Evolutionary conservation across 2,888 invertebrate species (phyloP).

Genomic region (Ophion ventricosus): DNA sequence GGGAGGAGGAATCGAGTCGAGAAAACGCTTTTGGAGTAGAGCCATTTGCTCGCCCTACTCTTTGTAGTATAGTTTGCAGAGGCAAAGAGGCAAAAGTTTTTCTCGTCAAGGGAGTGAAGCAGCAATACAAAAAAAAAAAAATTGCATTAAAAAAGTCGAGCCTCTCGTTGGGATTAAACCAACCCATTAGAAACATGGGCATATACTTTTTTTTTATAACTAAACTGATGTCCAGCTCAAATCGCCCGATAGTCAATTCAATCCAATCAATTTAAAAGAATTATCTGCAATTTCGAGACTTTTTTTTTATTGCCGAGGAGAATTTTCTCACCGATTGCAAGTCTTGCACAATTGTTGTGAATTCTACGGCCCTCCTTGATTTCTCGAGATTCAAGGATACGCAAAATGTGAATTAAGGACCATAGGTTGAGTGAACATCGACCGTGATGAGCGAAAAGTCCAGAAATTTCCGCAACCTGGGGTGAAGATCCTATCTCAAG

Average conservation of each 20-base stretch:
- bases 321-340: not conserved
- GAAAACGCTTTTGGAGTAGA: conserved; percentile 48
- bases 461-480: not conserved
- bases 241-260: not conserved
- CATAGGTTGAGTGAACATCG: conserved; percentile 59
- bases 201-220: not conserved
- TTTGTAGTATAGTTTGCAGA: conserved; percentile 35
- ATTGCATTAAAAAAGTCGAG: conserved; percentile 82
- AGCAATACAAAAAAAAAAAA: conserved; percentile 77
- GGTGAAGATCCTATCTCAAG: conserved; percentile 22
- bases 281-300: not conserved
- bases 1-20: conserved; percentile 4
- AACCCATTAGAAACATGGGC: not conserved
- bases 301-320: not conserved
- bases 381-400: not conserved
- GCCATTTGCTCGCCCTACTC: conserved; percentile 21
- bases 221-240: not conserved
- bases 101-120: conserved; percentile 79
- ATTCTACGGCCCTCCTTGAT: not conserved
- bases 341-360: not conserved
- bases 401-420: conserved; percentile 43
- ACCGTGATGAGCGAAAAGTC: not conserved
- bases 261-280: not conserved
- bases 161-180: conserved; percentile 64
- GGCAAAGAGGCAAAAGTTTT: conserved; percentile 78